Evolutionary conservation across 2,113 vertebrate genomes (phyloP).

Genomic region (Ammodytes marinus): DNA sequence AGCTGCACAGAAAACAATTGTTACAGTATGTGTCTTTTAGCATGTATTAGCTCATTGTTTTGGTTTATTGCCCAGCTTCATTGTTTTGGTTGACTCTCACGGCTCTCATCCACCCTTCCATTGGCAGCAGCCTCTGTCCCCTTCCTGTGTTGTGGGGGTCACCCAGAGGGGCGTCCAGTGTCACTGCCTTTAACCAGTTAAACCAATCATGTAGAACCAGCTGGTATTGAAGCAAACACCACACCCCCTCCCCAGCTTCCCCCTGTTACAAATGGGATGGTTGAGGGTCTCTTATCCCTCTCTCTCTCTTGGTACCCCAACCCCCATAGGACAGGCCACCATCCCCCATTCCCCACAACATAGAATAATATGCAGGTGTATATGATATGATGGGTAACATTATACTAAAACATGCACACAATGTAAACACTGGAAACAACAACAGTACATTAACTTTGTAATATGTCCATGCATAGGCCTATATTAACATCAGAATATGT

Average conservation of each 20-base stretch:
- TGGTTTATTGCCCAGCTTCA: neutral
- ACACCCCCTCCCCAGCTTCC: conserved; percentile 9
- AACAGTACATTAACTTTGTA: no score
- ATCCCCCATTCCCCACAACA: conserved; percentile 20
- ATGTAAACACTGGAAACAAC: no score
- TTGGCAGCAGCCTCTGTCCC: neutral
- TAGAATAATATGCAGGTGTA: conserved; percentile 27
- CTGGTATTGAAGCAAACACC: neutral
- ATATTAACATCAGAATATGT: no score
- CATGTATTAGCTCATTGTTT: neutral
- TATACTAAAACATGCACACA: no score
- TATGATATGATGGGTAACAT: neutral
- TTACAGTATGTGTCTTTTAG: neutral
- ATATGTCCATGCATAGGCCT: no score
- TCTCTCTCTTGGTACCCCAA: conserved; percentile 10
- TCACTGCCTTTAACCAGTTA: conserved; percentile 19
- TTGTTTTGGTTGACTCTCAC: neutral
- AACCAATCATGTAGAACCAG: conserved; percentile 47
- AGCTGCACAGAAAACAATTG: neutral
- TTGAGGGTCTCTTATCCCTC: neutral
- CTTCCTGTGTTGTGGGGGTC: conserved; percentile 27
- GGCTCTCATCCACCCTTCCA: no score
- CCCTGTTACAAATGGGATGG: conserved; percentile 37
- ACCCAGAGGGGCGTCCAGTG: conserved; percentile 25
- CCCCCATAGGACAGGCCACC: conserved; percentile 11